phyloP scores from a whole-genome alignment of 1,140 invertebrate species.

The Pseudomyrmex pallidus region DNA sequence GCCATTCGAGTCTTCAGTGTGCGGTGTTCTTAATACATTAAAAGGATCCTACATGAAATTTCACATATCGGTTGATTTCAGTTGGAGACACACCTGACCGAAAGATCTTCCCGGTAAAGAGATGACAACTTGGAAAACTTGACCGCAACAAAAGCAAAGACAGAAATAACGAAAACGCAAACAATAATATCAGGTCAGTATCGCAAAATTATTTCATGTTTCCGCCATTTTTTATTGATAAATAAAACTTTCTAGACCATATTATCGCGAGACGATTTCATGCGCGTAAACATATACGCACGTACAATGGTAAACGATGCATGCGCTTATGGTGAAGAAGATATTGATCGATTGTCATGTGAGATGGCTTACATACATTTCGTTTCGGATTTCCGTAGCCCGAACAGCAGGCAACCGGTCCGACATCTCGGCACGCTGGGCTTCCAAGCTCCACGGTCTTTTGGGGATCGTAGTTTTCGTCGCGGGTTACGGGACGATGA shows the following conservation, averaged over 20 bases:
- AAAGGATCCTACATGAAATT: conserved; percentile 34
- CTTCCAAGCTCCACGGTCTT: conserved; percentile 67
- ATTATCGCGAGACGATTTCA: background rate
- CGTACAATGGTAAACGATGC: background rate
- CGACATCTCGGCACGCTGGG: conserved; percentile 75
- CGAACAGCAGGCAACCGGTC: conserved; percentile 80
- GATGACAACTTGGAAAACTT: background rate
- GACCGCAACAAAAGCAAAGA: background rate
- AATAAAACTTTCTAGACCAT: background rate
- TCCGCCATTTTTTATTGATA: background rate
- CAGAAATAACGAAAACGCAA: background rate
- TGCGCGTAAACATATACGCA: conserved; percentile 11
- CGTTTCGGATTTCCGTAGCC: conserved; percentile 65
- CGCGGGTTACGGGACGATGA: background rate
- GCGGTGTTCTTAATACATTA: conserved; percentile 24
- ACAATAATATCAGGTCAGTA: conserved; percentile 49
- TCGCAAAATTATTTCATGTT: background rate
- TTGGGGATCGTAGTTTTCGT: conserved; percentile 37
- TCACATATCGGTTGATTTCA: conserved; percentile 57
- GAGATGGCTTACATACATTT: conserved; percentile 42
- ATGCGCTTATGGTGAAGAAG: background rate
- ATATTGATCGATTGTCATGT: conserved; percentile 67
- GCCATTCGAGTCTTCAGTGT: conserved; percentile 9
- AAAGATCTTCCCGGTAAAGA: background rate
- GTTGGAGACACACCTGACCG: conserved; percentile 19